Conservation (phyloP, 2,113 vertebrate genomes). For the Eclectus roratus region DNA sequence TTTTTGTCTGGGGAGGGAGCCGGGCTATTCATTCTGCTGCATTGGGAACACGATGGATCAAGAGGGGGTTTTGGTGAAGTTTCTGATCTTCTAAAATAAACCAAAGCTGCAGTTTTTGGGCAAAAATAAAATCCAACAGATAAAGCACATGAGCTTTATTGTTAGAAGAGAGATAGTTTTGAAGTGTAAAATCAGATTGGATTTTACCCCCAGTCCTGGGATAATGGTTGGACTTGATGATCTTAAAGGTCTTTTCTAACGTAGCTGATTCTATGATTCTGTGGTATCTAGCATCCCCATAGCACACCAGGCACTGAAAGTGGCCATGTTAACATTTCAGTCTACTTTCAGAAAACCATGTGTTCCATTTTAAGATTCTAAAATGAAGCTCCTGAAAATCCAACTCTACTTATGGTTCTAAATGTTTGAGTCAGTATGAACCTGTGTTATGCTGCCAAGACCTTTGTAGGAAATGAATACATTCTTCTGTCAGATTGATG, state of each 20-base stretch:
- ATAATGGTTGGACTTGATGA: background rate
- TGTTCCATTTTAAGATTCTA: background rate
- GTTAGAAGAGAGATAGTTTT: background rate
- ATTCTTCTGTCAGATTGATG: background rate
- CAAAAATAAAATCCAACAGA: background rate
- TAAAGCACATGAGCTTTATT: background rate
- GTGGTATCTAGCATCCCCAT: background rate
- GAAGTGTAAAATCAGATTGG: background rate
- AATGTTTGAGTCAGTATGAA: background rate
- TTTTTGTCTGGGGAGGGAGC: background rate
- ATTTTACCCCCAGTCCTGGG: background rate
- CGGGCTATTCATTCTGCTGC: background rate
- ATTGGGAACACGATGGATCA: fast-evolving
- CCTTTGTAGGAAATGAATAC: background rate
- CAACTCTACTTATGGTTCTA: background rate
- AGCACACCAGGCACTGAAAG: background rate
- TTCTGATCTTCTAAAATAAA: background rate
- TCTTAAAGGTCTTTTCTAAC: background rate
- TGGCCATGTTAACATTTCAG: fast-evolving
- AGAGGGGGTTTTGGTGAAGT: background rate
- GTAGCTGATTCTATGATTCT: background rate
- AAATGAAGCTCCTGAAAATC: background rate
- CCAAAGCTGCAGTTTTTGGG: background rate
- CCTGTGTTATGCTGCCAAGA: background rate
- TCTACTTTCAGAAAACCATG: background rate